Conservation (phyloP, 2,113 vertebrate species). For the Pachycephala philippinensis region DNA sequence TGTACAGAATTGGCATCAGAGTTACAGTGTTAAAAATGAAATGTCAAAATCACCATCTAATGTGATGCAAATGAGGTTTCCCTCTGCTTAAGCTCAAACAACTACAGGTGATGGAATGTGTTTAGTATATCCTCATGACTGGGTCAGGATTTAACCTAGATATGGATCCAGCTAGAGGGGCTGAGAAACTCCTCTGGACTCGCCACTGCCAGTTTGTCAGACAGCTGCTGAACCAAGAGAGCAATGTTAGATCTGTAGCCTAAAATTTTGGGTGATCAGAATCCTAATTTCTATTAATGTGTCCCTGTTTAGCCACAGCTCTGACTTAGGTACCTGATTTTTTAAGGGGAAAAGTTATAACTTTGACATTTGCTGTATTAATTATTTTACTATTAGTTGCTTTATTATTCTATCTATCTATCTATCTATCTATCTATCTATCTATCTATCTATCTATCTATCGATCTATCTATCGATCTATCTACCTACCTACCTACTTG, state of each 20-base stretch:
- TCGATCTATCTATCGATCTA: background rate
- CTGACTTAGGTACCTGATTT: background rate
- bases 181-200: background rate
- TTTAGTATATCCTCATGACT: background rate
- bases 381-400: background rate
- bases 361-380: background rate
- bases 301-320: background rate
- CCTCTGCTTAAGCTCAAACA: background rate
- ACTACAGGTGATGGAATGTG: background rate
- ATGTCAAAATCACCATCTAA: background rate
- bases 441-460: no score
- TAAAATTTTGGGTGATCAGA: background rate
- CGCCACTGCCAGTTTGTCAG: background rate
- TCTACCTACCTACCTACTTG: no score
- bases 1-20: background rate
- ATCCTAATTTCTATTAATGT: background rate
- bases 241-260: background rate
- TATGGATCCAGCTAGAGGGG: fast-evolving
- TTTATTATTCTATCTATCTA: background rate
- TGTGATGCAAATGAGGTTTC: background rate
- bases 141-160: background rate
- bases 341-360: background rate
- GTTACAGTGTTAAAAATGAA: background rate
- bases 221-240: background rate
- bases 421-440: background rate